These are phyloP conservation scores for Carettochelys insculpta DNA, from an alignment of 2,113 vertebrate species.

Conservation along the genomic window DNA sequence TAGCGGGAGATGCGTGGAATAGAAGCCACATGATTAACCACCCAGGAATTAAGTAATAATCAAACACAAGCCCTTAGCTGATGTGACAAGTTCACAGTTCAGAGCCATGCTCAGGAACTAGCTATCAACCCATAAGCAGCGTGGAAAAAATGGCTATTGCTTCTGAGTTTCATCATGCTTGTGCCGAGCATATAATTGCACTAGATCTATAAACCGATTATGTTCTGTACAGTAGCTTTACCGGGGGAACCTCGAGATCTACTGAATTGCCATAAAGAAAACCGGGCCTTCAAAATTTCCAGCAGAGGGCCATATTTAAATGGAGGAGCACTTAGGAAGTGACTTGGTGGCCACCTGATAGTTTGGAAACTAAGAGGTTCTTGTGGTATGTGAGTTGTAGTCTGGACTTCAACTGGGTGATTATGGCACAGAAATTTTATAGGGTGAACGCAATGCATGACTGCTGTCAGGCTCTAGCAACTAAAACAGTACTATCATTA, in stretches of 20 bases:
- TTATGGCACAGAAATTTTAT: background rate
- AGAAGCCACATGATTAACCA: background rate
- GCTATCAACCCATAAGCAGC: background rate
- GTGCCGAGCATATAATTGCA: background rate
- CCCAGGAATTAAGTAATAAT: background rate
- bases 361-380: constrained; percentile 1
- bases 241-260: background rate
- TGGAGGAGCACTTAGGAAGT: background rate
- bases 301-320: background rate
- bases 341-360: background rate
- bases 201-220: background rate
- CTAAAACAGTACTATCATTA: background rate
- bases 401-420: background rate
- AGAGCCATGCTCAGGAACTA: background rate
- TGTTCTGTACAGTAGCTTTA: background rate
- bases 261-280: background rate
- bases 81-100: background rate
- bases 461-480: background rate
- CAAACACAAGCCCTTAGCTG: background rate
- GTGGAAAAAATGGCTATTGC: background rate
- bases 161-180: background rate
- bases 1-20: background rate
- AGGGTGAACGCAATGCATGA: rapidly evolving
- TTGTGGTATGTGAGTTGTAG: background rate
- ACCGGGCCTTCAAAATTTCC: background rate